These are phyloP conservation scores for Hyaena hyaena DNA, from an alignment of 2,113 vertebrate genomes.

Conservation along the genomic window DNA sequence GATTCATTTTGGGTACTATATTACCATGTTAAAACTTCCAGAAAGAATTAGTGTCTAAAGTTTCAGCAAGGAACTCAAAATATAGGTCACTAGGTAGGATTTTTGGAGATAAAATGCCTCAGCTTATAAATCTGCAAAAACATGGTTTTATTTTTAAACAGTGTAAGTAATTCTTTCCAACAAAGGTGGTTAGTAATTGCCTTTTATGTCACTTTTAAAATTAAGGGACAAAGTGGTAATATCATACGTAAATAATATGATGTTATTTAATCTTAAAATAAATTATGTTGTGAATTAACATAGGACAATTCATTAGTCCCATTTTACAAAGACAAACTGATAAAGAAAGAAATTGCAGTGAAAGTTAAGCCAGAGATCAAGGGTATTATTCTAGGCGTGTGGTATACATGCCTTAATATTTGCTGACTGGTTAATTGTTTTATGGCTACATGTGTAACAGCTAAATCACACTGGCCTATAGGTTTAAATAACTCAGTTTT, in stretches of 20 bases:
- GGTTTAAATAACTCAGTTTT: conserved; percentile 2
- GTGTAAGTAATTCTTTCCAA: neutral
- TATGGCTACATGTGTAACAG: neutral
- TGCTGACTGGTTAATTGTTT: neutral
- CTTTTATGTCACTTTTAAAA: neutral
- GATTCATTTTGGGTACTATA: neutral
- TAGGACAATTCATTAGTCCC: neutral
- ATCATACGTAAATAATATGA: neutral
- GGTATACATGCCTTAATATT: neutral
- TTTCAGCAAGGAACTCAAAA: neutral
- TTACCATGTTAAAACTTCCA: neutral
- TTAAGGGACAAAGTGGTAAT: neutral
- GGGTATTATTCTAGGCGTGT: neutral
- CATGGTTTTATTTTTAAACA: neutral
- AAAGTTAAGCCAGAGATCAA: neutral
- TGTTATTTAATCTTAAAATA: conserved; percentile 5
- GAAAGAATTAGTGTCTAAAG: neutral
- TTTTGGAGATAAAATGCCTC: neutral
- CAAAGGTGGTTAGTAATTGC: neutral
- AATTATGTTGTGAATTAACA: neutral
- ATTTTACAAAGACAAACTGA: neutral
- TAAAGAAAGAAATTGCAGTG: neutral
- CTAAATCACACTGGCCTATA: neutral
- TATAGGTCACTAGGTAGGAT: neutral
- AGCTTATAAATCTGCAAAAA: neutral